Evolutionary conservation across 1,140 invertebrate species (phyloP), one percentile per base, ranked within the genome.

Genomic region (Meloidogyne exigua): DNA sequence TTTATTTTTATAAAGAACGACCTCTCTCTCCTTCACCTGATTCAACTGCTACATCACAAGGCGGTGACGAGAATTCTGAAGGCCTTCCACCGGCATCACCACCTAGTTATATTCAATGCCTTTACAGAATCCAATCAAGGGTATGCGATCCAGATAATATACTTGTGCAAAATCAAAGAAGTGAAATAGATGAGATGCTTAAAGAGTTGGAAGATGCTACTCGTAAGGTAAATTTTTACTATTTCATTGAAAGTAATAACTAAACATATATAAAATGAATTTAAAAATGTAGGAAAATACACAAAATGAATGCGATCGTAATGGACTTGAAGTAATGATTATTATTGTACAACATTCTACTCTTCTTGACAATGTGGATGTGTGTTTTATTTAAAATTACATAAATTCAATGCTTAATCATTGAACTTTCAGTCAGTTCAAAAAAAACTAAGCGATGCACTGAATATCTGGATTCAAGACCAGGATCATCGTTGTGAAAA

Each of bases 101-200:
- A 13, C 71, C 71, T 9, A 62, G 15, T 63, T 73, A 73, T 65
- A 65, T 73, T 26, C 71, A 65, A 73, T 73, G 71, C 26, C 65
- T 73, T 28, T 28, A 57, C 28, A 13, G 36, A 73, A 73, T 73
- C 21, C 57, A 26, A 36, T 23, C 71, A 32, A 73, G 28, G 62
- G 23, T 73, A 2, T 73, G 71, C 57, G 71, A 73, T 65, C 71
- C 71, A 39, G 71, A 65, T 10, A 63, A 63, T 65, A 64, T 73
- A 62, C 18, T 73, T 1, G 25, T 64, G 13, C 26, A 42, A n/a
- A 15, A 13, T 25, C 71, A 73, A 73, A 73, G 25, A 65, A 62
- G 32, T n/a, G 57, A 73, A 39, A 73, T 73, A 25, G 71, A 73
- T 11, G 57, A 73, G 36, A 73, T 65, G n/a, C 71, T 73, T 73